Evolutionary conservation across 2,888 invertebrate genomes (phyloP).

Genomic region (Sicus ferrugineus): DNA sequence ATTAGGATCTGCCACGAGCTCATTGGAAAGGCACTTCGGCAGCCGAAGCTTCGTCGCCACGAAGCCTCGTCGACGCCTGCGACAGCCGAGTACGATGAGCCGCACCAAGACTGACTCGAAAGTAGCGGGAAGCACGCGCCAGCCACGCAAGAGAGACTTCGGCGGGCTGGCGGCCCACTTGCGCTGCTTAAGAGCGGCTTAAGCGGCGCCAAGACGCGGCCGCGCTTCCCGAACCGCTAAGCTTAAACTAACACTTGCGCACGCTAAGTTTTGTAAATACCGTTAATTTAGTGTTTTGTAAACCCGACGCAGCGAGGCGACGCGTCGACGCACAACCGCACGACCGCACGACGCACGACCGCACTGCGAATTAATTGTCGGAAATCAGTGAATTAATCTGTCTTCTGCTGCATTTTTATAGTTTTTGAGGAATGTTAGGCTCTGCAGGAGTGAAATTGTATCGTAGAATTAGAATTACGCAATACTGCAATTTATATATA

Average conservation of each 20-base stretch:
- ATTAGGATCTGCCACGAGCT: no score
- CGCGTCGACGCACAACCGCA: background rate
- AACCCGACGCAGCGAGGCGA: background rate
- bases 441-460: background rate
- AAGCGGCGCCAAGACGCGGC: conserved; percentile 11
- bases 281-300: background rate
- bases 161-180: background rate
- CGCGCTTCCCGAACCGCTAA: background rate
- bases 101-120: conserved; percentile 35
- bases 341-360: background rate
- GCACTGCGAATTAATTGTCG: background rate
- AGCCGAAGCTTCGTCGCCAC: background rate
- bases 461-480: no score
- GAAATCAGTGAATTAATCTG: background rate
- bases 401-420: conserved; percentile 31
- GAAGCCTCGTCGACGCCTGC: background rate
- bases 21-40: background rate
- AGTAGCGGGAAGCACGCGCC: conserved; percentile 8
- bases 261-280: conserved; percentile 30
- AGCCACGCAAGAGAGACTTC: background rate
- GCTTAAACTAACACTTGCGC: background rate
- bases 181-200: background rate
- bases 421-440: conserved; percentile 23
- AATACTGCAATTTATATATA: conserved; percentile 35
- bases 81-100: conserved; percentile 9